Base-by-base conservation (phyloP, 2,888 invertebrate species). In the Nomada flava region DNA sequence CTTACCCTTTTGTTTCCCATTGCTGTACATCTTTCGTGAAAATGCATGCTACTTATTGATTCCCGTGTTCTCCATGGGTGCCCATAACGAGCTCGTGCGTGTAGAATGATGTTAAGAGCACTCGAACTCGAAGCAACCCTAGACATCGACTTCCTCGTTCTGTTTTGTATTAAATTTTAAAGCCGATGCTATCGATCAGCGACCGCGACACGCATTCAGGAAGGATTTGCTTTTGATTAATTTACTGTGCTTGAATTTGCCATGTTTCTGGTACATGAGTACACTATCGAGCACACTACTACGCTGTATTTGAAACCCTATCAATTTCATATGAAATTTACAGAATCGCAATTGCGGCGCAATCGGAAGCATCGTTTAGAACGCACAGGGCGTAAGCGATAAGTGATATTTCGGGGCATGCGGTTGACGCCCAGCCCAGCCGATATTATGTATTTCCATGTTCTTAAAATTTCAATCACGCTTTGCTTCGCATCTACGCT, bases 321-420 rank as follows among this genome's bases (percentile, higher is more conserved):
- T n/a, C 7, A 20, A 20, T 53, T 20, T 53, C 3, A 23, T 57
- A 57, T 13, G 13, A 18, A 20, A 29, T 18, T 18, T 23, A 2
- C 10, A 15, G 23, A 63, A 47, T 63, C 42, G 13, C 4, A 26
- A 47, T 47, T 47, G 15, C 15, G 47, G 7, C 15, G 13, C 20
- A 47, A 15, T 9, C 55, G 13, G n/a, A 20, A 13, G 26, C 26
- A 5, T n/a, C 60, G 15, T 50, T 13, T 20, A n/a, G 9, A 50
- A n/a, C 0, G 13, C 29, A 64, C 13, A 42, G 57, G 76, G 71
- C 71, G 71, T 71, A 44, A 3, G 36, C n/a, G 76, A 59, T 69
- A 69, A 57, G 23, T 0, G 44, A 11, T 52, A 63, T 47, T 44
- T 55, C 11, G 50, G 18, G 11, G 29, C 15, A 20, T 20, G 15